These are phyloP conservation scores for Bufo gargarizans DNA, from an alignment of 2,113 vertebrate species.

Conservation along the genomic window DNA sequence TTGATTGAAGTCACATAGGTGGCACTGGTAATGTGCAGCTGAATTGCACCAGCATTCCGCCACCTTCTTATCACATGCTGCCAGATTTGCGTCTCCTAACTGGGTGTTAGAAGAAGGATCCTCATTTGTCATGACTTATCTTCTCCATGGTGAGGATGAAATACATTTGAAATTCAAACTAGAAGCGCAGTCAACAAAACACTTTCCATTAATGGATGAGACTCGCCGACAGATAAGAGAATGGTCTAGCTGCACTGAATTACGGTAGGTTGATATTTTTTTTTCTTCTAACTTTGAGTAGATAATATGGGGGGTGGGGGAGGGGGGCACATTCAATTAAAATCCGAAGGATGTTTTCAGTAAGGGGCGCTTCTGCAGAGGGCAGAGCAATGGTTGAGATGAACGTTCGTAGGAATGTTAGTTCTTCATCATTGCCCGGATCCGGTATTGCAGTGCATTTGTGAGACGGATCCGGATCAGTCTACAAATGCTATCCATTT, in stretches of 20 bases:
- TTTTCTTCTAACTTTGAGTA: not conserved
- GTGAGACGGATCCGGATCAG: too few species aligned
- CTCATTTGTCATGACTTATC: constrained; percentile 38
- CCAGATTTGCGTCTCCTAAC: constrained; percentile 39
- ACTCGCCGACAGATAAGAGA: constrained; percentile 24
- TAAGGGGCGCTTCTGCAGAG: too few species aligned
- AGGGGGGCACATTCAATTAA: not conserved
- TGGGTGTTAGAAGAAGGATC: constrained; percentile 2
- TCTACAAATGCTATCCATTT: too few species aligned
- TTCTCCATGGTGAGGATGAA: not conserved
- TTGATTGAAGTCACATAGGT: not conserved
- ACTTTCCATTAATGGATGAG: constrained; percentile 36
- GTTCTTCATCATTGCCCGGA: too few species aligned
- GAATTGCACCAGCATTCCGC: not conserved
- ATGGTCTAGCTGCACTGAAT: not conserved
- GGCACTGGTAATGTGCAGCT: not conserved
- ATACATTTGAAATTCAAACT: constrained; percentile 37
- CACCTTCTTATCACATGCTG: constrained; percentile 31
- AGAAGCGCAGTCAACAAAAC: constrained; percentile 21
- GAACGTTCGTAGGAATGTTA: too few species aligned
- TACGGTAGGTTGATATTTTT: not conserved
- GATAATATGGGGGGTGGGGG: not conserved
- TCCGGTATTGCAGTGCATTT: too few species aligned
- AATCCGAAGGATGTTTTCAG: too few species aligned
- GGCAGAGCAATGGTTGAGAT: too few species aligned